Conservation (phyloP, 2,797 vertebrate species). For the Muscicapa comitata region DNA sequence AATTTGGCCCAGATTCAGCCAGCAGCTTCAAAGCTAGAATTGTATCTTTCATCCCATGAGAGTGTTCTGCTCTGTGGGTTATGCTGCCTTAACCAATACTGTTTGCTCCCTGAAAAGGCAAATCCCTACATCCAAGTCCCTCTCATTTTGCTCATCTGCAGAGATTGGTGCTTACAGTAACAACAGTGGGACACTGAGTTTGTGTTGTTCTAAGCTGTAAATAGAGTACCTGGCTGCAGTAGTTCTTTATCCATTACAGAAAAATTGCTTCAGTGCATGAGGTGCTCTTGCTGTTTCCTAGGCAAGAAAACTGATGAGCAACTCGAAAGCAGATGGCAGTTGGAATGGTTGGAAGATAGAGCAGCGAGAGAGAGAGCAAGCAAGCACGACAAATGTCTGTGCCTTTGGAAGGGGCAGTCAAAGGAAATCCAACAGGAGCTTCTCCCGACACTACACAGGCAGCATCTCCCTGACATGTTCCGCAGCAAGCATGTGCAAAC, state of each 20-base stretch:
- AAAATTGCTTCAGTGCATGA: not conserved
- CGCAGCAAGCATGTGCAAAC: not conserved
- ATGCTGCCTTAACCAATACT: not conserved
- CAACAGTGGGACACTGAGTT: not conserved
- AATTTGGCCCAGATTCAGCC: not conserved
- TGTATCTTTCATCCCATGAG: not conserved
- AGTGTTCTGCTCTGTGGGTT: not conserved
- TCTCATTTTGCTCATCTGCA: not conserved
- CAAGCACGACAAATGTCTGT: not conserved
- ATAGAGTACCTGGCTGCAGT: not conserved
- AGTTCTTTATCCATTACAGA: conserved; percentile 4
- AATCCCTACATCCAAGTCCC: not conserved
- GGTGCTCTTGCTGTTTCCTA: not conserved
- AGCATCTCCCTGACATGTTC: not conserved
- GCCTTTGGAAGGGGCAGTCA: not conserved
- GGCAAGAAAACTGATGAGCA: conserved; percentile 30
- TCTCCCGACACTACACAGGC: not conserved
- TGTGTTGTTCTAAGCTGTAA: not conserved
- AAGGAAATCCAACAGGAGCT: not conserved
- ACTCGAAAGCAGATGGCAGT: not conserved
- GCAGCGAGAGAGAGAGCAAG: not conserved
- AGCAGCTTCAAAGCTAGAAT: not conserved
- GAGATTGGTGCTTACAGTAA: not conserved
- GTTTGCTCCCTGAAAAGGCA: not conserved
- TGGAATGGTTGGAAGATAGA: not conserved